These are phyloP conservation scores for Nymphicus hollandicus DNA, from an alignment of 2,113 vertebrate species.

Conservation along the genomic window DNA sequence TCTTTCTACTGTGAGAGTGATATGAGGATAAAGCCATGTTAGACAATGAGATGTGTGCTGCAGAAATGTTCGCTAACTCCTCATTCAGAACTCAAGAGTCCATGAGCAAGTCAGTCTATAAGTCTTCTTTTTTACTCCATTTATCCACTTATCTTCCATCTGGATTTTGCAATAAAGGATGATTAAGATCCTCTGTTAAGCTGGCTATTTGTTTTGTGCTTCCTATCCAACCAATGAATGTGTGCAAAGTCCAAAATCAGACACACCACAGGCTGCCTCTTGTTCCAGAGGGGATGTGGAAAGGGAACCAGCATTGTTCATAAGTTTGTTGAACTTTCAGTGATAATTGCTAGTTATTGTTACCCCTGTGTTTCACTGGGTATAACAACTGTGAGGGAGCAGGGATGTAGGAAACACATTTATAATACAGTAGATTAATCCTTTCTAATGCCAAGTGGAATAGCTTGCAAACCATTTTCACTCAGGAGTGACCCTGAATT, in stretches of 20 bases:
- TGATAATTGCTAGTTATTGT: not conserved
- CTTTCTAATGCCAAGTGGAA: not conserved
- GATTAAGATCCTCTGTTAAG: not conserved
- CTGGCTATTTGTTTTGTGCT: not conserved
- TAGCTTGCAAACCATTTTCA: not conserved
- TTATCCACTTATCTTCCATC: not conserved
- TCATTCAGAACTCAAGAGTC: not conserved
- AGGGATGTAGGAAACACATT: not conserved
- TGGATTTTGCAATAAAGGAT: not conserved
- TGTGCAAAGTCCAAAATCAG: not conserved
- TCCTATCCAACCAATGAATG: not conserved
- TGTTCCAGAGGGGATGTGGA: not conserved
- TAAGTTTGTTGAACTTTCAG: not conserved
- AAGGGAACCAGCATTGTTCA: not conserved
- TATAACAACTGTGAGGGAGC: not conserved
- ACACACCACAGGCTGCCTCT: not conserved
- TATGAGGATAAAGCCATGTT: not conserved
- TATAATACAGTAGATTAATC: not conserved
- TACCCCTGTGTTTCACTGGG: not conserved
- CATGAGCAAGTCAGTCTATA: rapidly evolving
- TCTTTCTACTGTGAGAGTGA: not conserved
- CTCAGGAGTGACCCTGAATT: not conserved
- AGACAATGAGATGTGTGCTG: not conserved
- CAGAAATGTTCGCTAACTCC: not conserved
- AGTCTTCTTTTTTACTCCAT: not conserved